Conservation (phyloP, 2,888 invertebrate genomes). For the Microdon myrmicae region DNA sequence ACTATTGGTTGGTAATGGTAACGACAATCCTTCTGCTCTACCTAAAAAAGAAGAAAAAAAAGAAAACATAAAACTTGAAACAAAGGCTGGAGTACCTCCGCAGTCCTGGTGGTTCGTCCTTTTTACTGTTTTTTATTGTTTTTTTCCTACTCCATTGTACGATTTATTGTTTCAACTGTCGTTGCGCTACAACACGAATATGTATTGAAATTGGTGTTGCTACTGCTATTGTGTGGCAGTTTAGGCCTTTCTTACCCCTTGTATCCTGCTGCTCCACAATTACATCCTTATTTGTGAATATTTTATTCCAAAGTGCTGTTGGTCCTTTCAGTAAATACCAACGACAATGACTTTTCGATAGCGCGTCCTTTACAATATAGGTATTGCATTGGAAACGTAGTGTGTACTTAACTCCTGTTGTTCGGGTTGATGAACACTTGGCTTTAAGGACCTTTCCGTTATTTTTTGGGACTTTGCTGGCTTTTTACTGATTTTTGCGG, state of each 20-base stretch:
- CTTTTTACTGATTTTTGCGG: constrained; percentile 11
- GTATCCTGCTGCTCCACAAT: neutral
- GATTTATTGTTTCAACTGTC: constrained; percentile 48
- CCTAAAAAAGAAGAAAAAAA: too few species aligned
- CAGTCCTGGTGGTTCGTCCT: constrained; percentile 23
- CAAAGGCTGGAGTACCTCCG: constrained; percentile 44
- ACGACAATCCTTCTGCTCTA: constrained; percentile 17
- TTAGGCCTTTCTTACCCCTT: constrained; percentile 9
- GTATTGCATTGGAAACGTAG: constrained; percentile 28
- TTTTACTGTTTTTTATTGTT: too few species aligned
- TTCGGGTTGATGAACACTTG: constrained; percentile 44
- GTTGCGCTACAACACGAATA: constrained; percentile 27
- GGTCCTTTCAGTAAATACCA: neutral
- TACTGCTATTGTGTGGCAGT: constrained; percentile 27
- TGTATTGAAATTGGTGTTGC: constrained; percentile 37
- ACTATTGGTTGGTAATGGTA: constrained; percentile 26
- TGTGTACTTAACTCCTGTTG: constrained; percentile 39
- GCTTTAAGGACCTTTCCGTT: constrained; percentile 37
- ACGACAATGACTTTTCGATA: constrained; percentile 28
- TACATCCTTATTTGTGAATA: constrained; percentile 24
- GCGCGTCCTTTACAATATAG: constrained; percentile 18
- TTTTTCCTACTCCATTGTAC: constrained; percentile 8
- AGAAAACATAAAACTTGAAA: constrained; percentile 40
- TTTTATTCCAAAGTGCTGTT: constrained; percentile 23
- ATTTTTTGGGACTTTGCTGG: constrained; percentile 20